Evolutionary conservation across 2,888 invertebrate genomes (phyloP).

Genomic region (Litoditis marina): DNA sequence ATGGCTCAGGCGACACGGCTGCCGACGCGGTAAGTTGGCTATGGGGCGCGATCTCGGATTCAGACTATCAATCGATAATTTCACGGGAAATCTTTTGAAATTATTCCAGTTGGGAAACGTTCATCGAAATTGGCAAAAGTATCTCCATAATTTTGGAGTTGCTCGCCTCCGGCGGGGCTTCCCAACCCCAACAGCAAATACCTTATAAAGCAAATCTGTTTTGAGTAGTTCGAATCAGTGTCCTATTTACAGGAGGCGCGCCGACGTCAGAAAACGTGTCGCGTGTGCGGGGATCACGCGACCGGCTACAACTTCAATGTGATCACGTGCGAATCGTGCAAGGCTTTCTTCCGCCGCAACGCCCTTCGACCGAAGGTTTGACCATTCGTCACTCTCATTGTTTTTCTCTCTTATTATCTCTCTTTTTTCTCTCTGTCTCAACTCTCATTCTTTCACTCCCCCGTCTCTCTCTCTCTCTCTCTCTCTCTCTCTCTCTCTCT

Average conservation of each 20-base stretch:
- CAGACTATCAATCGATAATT: no score
- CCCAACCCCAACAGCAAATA: no score
- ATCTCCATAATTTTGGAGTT: no score
- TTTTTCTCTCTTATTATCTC: no score
- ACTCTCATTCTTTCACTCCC: neutral
- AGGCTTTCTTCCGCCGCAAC: constrained; percentile 91
- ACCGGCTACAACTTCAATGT: constrained; percentile 61
- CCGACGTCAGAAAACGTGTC: constrained; percentile 55
- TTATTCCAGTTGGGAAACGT: no score
- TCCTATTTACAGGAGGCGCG: no score
- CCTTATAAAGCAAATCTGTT: no score
- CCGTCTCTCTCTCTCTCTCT: constrained; percentile 1
- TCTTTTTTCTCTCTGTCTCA: neutral
- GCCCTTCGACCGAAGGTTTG: constrained; percentile 80
- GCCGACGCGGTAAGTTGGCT: constrained; percentile 13
- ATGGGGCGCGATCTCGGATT: constrained; percentile 8
- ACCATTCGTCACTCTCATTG: no score
- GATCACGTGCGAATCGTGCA: constrained; percentile 77
- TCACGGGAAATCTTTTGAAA: no score
- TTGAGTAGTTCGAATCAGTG: no score
- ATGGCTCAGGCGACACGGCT: constrained; percentile 25
- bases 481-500: constrained; percentile 1
- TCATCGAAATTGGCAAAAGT: no score
- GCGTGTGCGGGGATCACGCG: constrained; percentile 59
- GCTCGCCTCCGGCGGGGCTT: no score